Conservation (phyloP, 2,797 vertebrate species). For the Brachyalestes nurse region DNA sequence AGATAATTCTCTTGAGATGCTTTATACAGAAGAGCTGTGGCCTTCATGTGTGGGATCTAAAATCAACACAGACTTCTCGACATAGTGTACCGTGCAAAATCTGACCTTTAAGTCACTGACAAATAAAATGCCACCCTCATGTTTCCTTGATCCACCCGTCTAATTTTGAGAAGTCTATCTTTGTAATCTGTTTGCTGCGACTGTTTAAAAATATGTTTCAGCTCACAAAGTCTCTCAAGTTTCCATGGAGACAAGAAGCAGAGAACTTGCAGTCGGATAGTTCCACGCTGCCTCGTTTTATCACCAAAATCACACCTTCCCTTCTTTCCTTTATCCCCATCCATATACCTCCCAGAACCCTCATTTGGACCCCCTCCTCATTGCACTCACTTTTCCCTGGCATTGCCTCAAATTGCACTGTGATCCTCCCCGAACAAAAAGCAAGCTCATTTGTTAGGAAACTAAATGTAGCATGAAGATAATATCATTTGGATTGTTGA, state of each 20-base stretch:
- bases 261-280: conserved; percentile 22
- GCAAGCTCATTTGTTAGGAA: conserved; percentile 17
- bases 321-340: conserved; percentile 36
- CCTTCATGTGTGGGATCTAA: conserved; percentile 14
- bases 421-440: conserved; percentile 18
- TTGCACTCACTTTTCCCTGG: conserved; percentile 36
- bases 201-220: conserved; percentile 58
- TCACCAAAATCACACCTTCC: conserved; percentile 65
- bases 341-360: conserved; percentile 23
- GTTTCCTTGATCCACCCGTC: conserved; percentile 14
- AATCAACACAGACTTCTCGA: conserved; percentile 18
- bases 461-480: conserved; percentile 45
- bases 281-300: conserved; percentile 52
- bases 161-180: conserved; percentile 40
- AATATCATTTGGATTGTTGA: conserved; percentile 36
- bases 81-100: background rate
- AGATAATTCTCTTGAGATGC: background rate
- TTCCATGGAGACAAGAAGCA: conserved; percentile 54
- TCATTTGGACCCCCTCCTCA: background rate
- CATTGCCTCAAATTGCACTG: conserved; percentile 25
- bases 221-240: conserved; percentile 55
- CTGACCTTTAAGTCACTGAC: conserved; percentile 8
- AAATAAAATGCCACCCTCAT: background rate
- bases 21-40: background rate
- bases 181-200: conserved; percentile 45